Conservation (phyloP, 2,113 vertebrate species). For the Uria aalge region DNA sequence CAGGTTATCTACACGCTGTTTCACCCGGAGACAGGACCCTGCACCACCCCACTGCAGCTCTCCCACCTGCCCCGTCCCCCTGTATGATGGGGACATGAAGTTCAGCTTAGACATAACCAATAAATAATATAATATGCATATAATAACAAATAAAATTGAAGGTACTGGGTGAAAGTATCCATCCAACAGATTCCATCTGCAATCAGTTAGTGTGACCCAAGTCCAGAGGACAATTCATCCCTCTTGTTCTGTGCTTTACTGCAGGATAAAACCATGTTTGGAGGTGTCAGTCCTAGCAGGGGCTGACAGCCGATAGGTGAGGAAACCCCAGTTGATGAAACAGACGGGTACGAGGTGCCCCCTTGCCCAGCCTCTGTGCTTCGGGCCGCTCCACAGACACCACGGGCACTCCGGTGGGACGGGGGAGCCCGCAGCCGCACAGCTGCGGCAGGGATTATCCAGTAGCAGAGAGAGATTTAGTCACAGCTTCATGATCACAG, state of each 20-base stretch:
- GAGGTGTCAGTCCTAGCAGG: background rate
- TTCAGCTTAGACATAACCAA: background rate
- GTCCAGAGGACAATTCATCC: too few relatives aligned
- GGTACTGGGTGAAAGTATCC: background rate
- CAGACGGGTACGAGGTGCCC: accelerated
- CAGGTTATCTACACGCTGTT: background rate
- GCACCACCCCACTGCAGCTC: background rate
- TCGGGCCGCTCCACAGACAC: background rate
- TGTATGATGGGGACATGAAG: accelerated
- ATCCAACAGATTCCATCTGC: background rate
- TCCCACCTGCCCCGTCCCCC: accelerated
- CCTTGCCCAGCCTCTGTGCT: too few relatives aligned
- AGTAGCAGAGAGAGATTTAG: background rate
- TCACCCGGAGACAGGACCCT: accelerated
- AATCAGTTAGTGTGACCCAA: accelerated
- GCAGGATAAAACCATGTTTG: background rate
- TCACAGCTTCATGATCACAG: background rate
- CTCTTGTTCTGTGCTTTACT: too few relatives aligned
- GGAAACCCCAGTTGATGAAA: background rate
- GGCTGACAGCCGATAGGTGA: background rate
- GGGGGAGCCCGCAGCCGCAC: background rate
- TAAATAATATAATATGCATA: accelerated
- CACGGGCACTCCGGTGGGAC: accelerated
- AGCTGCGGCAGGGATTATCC: background rate
- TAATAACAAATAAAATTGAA: background rate